Base-by-base conservation (phyloP, 2,888 invertebrate species). In the Ypsolopha sequella region DNA sequence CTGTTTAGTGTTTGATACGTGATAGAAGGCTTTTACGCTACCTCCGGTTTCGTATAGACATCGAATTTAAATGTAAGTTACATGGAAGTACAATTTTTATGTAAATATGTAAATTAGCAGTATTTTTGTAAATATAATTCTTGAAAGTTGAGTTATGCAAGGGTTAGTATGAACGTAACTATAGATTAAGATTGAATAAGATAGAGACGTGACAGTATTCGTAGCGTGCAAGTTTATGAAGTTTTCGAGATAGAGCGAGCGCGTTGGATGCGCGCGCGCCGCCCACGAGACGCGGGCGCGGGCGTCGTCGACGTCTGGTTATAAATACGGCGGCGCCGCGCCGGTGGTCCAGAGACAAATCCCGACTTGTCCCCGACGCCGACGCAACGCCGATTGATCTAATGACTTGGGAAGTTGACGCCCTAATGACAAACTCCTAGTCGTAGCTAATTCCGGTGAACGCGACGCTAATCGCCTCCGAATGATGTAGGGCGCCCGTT, bases 311-410 rank as follows among this genome's bases (percentile, higher is more conserved):
- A 11, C 43, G 75, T 76, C 77, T 70, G 66, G 76, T 84, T 86
- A 86, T 86, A 84, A 86, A 86, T 86, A 85, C 75, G 60, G 66
- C 82, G 73, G 76, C 75, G 78, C 76, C 73, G 80, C 75, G 77
- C 77, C 73, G 80, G 85, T 86, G 85, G 85, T 86, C 85, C 79
- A 73, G 80, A 81, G 85, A 85, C 85, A 85, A 85, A 85, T 80
- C 76, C 80, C 69, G 72, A 70, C 65, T 63, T 68, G 73, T 74
- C 73, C 74, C 76, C 72, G 68, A 68, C 70, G 72, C 73, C 70
- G 76, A 78, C 76, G 73, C 73, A 72, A 6, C 71, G 72, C 67
- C 73, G 79, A 81, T 80, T 82, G 82, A 84, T 84, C 80, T 78
- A 80, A 73, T 70, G 70, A 66, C 70, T 66, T 64, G 66, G 78